phyloP scores from a whole-genome alignment of 2,797 vertebrate species.

The Aselliscus stoliczkanus region DNA sequence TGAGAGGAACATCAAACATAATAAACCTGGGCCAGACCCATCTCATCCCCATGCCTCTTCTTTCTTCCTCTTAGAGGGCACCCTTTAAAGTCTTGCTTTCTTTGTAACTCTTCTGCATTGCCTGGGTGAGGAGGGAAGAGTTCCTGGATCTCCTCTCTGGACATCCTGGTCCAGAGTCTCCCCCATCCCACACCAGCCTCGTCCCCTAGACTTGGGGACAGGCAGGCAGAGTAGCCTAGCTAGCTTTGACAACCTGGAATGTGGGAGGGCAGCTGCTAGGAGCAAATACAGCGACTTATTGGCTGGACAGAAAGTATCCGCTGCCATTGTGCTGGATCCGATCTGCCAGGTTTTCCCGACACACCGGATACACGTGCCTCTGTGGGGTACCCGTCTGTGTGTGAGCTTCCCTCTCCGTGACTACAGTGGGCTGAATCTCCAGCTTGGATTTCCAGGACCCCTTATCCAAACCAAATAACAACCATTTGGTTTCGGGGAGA shows the following conservation, averaged over 20 bases:
- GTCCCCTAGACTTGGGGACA: neutral
- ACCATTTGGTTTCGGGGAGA: neutral
- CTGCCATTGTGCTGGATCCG: neutral
- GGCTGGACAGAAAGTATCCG: too few species aligned
- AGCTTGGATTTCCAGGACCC: neutral
- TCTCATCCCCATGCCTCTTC: neutral
- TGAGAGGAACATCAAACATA: neutral
- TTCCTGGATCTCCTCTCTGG: neutral
- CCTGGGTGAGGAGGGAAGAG: neutral
- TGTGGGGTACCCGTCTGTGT: rapidly evolving
- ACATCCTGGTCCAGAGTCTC: neutral
- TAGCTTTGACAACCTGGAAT: neutral
- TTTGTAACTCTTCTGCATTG: neutral
- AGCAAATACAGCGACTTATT: neutral
- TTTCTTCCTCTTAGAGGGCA: neutral
- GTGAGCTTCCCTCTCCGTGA: neutral
- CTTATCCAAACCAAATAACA: neutral
- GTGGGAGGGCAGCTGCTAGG: neutral
- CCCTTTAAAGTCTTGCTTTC: neutral
- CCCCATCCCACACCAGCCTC: neutral
- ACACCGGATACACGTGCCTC: rapidly evolving
- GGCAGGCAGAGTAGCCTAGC: neutral
- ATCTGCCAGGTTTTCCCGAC: neutral
- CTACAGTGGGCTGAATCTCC: too few species aligned
- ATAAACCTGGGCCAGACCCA: neutral